phyloP scores from a whole-genome alignment of 2,797 vertebrate species.

The Prionace glauca region DNA sequence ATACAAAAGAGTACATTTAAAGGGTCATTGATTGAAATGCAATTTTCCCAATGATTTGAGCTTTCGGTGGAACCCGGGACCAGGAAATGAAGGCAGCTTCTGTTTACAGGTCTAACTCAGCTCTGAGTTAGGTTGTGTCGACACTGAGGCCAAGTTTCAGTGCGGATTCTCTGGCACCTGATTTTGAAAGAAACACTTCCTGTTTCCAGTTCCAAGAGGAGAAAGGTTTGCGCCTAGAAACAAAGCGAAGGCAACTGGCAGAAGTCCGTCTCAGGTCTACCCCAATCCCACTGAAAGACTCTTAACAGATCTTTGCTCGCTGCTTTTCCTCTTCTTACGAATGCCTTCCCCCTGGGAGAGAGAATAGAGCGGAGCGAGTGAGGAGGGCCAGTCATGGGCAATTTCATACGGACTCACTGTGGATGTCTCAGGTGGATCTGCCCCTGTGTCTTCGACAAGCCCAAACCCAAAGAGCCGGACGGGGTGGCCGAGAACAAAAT shows the following conservation, averaged over 20 bases:
- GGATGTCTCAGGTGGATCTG: slow-evolving; percentile 45
- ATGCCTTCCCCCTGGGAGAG: background rate
- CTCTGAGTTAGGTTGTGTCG: background rate
- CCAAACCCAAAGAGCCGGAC: background rate
- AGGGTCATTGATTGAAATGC: background rate
- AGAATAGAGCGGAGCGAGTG: background rate
- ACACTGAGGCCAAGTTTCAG: background rate
- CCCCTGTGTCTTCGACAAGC: slow-evolving; percentile 46
- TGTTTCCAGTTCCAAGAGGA: background rate
- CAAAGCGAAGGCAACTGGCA: background rate
- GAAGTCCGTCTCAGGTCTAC: too few relatives aligned
- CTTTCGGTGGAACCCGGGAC: background rate
- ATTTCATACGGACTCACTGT: slow-evolving; percentile 49
- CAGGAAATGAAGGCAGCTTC: background rate
- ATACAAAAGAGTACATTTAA: background rate
- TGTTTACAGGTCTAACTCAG: background rate
- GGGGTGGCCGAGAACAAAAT: background rate
- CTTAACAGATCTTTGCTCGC: background rate
- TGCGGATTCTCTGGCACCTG: background rate
- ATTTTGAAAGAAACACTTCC: background rate
- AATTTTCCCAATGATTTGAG: background rate
- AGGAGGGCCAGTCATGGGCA: slow-evolving; percentile 47
- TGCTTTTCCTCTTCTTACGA: background rate
- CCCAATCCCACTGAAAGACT: background rate
- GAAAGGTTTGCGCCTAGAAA: background rate